A percentile compares a stretch with the other conserved stretches of the same genome.
Conservation (phyloP, 2,113 vertebrate species). For the Myiozetetes cayanensis region DNA sequence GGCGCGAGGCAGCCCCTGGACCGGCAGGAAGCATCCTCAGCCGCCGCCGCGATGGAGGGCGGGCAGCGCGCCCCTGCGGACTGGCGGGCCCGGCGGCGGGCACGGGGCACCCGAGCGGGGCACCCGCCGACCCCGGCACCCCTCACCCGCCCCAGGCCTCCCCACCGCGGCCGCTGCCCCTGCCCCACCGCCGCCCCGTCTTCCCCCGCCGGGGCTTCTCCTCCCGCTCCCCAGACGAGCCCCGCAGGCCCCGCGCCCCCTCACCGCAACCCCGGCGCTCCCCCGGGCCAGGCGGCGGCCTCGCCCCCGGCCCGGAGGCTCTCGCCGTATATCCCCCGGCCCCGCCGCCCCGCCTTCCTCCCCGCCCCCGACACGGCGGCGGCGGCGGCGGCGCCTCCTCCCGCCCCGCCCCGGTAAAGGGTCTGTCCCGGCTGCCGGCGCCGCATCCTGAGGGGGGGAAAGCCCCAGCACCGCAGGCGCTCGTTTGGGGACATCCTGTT, state of each 20-base stretch:
- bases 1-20: background rate
- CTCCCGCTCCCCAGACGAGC: no score
- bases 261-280: background rate
- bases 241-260: background rate
- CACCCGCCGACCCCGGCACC: background rate
- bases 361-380: background rate
- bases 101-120: background rate
- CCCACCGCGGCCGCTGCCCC: background rate
- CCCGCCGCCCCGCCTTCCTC: background rate
- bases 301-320: background rate
- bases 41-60: background rate
- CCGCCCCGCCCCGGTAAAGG: background rate
- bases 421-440: background rate
- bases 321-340: background rate
- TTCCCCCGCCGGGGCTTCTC: no score
- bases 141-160: background rate
- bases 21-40: background rate
- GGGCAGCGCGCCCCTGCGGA: background rate
- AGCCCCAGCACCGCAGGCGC: rapidly evolving
- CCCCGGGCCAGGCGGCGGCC: background rate
- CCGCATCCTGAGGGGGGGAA: rapidly evolving
- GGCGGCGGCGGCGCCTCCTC: background rate
- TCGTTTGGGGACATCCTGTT: no score
- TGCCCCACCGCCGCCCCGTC: background rate
- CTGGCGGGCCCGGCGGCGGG: background rate